Percentiles rank a stretch among this genome's conserved stretches.
Evolutionary conservation across 2,113 vertebrate genomes (phyloP).

Genomic region (Heterochromis multidens): DNA sequence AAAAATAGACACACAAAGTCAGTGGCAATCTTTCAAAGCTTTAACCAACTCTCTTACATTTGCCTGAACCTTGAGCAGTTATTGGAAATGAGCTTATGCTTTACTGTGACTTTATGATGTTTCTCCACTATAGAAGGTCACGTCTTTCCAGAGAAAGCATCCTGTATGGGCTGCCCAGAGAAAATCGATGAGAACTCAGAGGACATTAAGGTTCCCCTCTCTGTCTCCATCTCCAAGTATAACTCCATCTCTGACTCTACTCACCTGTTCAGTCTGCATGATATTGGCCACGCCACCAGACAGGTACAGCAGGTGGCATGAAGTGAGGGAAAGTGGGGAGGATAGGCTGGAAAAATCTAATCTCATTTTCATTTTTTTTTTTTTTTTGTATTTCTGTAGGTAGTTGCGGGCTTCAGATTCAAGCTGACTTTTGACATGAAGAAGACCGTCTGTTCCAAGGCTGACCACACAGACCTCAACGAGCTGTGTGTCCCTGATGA

Average conservation of each 20-base stretch:
- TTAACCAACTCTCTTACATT: background rate
- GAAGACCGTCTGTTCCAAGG: constrained; percentile 85
- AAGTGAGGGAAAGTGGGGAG: background rate
- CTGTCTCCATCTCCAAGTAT: constrained; percentile 68
- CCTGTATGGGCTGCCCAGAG: constrained; percentile 79
- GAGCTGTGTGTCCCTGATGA: constrained; percentile 69
- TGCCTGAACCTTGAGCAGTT: background rate
- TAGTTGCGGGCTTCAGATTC: constrained; percentile 82
- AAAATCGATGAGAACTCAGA: constrained; percentile 51
- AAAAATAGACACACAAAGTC: background rate
- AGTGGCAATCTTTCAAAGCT: background rate
- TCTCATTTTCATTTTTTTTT: background rate
- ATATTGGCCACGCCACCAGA: constrained; percentile 68
- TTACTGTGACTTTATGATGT: background rate
- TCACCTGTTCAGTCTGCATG: constrained; percentile 73
- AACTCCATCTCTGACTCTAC: constrained; percentile 66
- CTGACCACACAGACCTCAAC: constrained; percentile 72
- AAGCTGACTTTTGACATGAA: constrained; percentile 75
- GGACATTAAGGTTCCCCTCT: constrained; percentile 74
- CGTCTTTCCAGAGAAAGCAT: background rate
- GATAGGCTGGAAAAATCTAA: background rate
- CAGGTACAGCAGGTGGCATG: constrained; percentile 75
- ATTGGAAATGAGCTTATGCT: background rate
- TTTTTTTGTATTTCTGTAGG: constrained; percentile 67
- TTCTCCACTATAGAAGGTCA: constrained; percentile 19